Conservation (phyloP, 1,140 invertebrate genomes). For the Hypothenemus hampei region DNA sequence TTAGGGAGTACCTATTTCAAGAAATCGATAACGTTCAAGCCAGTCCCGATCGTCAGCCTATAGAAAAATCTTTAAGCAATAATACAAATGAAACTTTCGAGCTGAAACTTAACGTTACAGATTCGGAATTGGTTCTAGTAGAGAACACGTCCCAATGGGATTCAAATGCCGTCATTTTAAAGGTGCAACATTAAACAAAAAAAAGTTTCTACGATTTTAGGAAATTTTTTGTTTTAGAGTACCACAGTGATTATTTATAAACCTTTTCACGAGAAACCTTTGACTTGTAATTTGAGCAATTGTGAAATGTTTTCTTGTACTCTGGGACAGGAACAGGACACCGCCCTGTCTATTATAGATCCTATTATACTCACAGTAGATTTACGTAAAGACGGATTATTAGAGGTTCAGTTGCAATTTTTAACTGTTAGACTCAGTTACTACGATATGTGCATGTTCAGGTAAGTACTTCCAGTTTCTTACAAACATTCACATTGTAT, state of each 20-base stretch:
- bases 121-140: conserved; percentile 91
- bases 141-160: conserved; percentile 84
- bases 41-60: conserved; percentile 32
- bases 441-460: conserved; percentile 89
- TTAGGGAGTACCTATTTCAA: conserved; percentile 71
- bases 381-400: conserved; percentile 50
- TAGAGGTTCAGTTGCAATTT: conserved; percentile 61
- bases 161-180: conserved; percentile 91
- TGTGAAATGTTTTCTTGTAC: conserved; percentile 93
- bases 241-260: conserved; percentile 82
- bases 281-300: conserved; percentile 84
- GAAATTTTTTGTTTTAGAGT: conserved; percentile 51
- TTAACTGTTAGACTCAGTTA: conserved; percentile 87
- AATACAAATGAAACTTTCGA: conserved; percentile 59
- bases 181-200: conserved; percentile 51
- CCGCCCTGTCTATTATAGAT: conserved; percentile 93
- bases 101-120: conserved; percentile 89
- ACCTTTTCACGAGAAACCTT: conserved; percentile 67
- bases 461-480: conserved; percentile 33
- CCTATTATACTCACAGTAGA: conserved; percentile 80
- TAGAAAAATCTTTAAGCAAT: conserved; percentile 18
- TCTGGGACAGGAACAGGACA: conserved; percentile 86
- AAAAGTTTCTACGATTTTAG: not conserved
- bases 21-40: conserved; percentile 35
- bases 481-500: not conserved